Base-by-base conservation (phyloP, 2,888 invertebrate genomes). In the Cyaniris semiargus region DNA sequence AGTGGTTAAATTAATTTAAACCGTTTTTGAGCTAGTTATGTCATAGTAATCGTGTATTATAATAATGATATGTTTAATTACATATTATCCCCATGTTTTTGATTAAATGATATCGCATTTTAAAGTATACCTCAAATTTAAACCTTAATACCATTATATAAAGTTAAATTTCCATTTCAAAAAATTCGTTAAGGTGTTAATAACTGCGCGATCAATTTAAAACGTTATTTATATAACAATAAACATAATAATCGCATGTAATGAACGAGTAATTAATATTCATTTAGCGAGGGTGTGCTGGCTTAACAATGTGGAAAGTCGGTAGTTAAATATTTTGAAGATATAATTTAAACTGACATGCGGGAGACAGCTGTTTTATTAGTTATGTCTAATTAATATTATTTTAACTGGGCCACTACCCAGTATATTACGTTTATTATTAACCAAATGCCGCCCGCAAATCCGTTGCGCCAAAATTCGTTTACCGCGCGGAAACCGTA, bases 321-420 rank as follows among this genome's bases (percentile, higher is more conserved):
- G 60, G 60, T 8, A 60, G 60, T 60, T 21, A 23, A 60, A 58
- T 58, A 58, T 58, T 58, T 58, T n/a, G 58, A 58, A 58, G 58
- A 58, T 58, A 58, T 58, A n/a, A 58, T n/a, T 58, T 58, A 58
- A 5, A 58, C 18, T 21, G 21, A 58, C 21, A 58, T 18, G 58
- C 21, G 58, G n/a, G 21, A 58, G 58, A 1, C 58, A 58, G 58
- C 18, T 58, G 58, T n/a, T 58, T 21, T 15, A 44, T 53, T 53
- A 53, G 53, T 53, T 18, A 53, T 53, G 53, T 53, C 53, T 53
- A 53, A 53, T 53, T 53, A 53, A 53, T 53, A 53, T 53, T 53
- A 53, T 53, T 53, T 2, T 53, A 53, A 53, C 18, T 18, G 1
- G 53, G 18, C n/a, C n/a, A n/a, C n/a, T n/a, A n/a, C n/a, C n/a